Base-by-base conservation (phyloP, 2,888 invertebrate species). In the Volucella inflata region DNA sequence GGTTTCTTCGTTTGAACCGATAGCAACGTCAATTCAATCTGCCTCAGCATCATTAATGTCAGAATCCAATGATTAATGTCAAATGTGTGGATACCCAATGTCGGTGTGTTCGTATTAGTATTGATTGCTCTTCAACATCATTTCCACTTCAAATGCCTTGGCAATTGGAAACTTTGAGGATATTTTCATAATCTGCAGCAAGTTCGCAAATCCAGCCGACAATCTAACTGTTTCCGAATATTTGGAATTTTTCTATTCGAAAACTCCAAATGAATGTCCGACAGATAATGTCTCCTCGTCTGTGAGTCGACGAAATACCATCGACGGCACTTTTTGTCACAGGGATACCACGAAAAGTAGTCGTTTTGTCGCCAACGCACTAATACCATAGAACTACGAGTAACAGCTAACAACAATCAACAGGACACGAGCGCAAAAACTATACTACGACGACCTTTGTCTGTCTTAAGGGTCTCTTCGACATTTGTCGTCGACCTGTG, bases 391-490 rank as follows among this genome's bases (percentile, higher is more conserved):
- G n/a, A n/a, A n/a, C n/a, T n/a, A n/a, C n/a, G n/a, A n/a, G n/a
- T 57, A 57, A 55, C 48, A 62, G 62, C 70, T 14, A 36, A 78
- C 55, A 60, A 70, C 64, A 75, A 70, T 65, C 70, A 71, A 21
- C 46, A 59, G 75, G 80, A 72, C 76, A 81, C 85, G 76, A 44
- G 76, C 57, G 68, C 57, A 77, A 85, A 85, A 81, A 85, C 67
- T 77, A 36, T 77, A 71, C 76, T 51, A 16, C 85, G 85, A 85
- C 85, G 85, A 85, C 85, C 85, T 85, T 77, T 81, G 44, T 44
- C 46, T 62, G 62, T 44, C 70, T 65, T 9, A 21, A 42, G 65
- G 11, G 42, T 14, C 46, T 59, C 48, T 40, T 50, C 50, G n/a
- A 30, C 57, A 68, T 68, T 53, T 46, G 36, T 40, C 50, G 40